Evolutionary conservation across 2,113 vertebrate species (phyloP).

Genomic region (Elachura formosa): DNA sequence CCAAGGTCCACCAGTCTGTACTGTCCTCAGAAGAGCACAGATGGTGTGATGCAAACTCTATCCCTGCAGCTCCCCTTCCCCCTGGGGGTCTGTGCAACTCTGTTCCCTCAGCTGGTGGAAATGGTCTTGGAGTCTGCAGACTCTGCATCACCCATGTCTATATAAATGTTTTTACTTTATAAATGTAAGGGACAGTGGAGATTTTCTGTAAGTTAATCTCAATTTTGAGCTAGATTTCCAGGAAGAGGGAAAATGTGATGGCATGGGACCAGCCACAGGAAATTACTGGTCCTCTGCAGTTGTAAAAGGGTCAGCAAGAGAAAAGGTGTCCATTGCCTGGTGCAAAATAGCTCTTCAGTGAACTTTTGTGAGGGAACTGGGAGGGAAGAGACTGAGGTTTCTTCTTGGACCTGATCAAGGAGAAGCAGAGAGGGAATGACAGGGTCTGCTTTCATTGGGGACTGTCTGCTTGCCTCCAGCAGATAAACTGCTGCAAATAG

Average conservation of each 20-base stretch:
- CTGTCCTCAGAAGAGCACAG: background rate
- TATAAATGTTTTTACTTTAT: background rate
- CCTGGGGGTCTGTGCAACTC: background rate
- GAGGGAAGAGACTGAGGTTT: background rate
- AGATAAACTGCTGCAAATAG: background rate
- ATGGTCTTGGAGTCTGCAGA: background rate
- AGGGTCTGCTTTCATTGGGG: background rate
- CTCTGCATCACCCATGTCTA: background rate
- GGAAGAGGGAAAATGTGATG: background rate
- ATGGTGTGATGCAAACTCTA: fast-evolving
- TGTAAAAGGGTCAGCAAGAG: background rate
- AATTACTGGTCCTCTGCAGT: background rate
- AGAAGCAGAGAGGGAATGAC: background rate
- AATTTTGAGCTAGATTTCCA: background rate
- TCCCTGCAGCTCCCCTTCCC: background rate
- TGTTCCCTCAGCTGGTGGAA: background rate
- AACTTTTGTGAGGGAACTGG: background rate
- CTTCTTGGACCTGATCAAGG: background rate
- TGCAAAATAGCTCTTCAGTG: background rate
- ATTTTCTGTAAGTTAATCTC: background rate
- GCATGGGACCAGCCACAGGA: background rate
- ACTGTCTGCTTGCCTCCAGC: background rate
- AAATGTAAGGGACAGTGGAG: background rate
- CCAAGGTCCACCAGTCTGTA: background rate
- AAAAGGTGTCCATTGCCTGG: background rate